Evolutionary conservation across 1,140 invertebrate species (phyloP).

Genomic region (Pseudomyrmex cubaensis): DNA sequence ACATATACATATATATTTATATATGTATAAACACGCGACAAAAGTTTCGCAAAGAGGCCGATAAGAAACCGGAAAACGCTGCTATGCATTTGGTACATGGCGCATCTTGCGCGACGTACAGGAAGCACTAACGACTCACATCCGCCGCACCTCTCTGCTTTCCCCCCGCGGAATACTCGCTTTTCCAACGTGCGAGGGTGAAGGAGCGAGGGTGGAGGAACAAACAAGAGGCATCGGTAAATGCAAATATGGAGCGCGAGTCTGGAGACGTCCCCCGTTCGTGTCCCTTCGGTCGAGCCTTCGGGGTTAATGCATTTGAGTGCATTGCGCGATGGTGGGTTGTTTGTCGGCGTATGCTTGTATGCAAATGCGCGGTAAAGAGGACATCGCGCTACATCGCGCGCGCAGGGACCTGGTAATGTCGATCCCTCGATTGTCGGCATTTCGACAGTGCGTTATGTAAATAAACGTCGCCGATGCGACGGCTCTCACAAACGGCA

Average conservation of each 20-base stretch:
- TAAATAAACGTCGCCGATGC: conserved; percentile 35
- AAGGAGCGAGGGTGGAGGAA: not conserved
- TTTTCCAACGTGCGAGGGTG: not conserved
- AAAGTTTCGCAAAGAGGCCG: conserved; percentile 18
- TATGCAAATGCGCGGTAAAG: conserved; percentile 58
- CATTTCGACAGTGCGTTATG: conserved; percentile 52
- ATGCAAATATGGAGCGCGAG: conserved; percentile 43
- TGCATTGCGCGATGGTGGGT: not conserved
- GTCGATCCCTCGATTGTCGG: conserved; percentile 55
- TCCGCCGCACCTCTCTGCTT: not conserved
- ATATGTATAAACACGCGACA: conserved; percentile 14
- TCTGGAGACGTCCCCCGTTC: conserved; percentile 36
- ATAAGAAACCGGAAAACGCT: conserved; percentile 8
- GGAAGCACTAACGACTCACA: not conserved
- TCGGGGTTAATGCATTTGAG: conserved; percentile 47
- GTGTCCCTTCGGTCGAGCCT: conserved; percentile 31
- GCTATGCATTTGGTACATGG: not conserved
- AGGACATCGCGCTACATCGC: conserved; percentile 36
- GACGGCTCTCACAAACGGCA: not conserved
- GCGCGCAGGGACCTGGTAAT: conserved; percentile 40
- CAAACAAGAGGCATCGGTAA: conserved; percentile 49
- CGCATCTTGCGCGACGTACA: not conserved
- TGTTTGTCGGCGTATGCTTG: conserved; percentile 55
- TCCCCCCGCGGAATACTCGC: not conserved
- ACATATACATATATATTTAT: conserved; percentile 7